Conservation (phyloP, 1,140 invertebrate genomes). For the Bombus haemorrhoidalis region DNA sequence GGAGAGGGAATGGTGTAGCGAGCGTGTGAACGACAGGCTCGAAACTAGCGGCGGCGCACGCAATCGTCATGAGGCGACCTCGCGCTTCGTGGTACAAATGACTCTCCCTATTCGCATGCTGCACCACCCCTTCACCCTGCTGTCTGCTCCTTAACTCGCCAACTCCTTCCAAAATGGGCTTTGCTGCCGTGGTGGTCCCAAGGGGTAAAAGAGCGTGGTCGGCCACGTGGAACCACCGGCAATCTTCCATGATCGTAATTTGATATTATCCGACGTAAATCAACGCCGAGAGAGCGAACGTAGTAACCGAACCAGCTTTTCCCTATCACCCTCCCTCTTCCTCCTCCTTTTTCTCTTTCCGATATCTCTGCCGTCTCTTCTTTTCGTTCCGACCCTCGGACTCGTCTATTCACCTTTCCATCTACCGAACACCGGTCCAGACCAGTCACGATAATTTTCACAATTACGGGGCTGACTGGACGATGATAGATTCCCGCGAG, state of each 20-base stretch:
- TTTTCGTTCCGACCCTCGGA: not conserved
- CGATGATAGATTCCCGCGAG: slow-evolving; percentile 30
- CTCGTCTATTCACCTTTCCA: slow-evolving; percentile 4
- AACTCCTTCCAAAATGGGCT: slow-evolving; percentile 7
- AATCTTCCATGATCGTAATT: slow-evolving; percentile 58
- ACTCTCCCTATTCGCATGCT: slow-evolving; percentile 63
- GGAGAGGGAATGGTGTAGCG: slow-evolving; percentile 26
- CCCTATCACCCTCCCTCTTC: not conserved
- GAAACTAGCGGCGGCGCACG: slow-evolving; percentile 74
- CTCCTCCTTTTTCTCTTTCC: not conserved
- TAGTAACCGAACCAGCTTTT: not conserved
- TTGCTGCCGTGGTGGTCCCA: slow-evolving; percentile 9
- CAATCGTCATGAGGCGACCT: slow-evolving; percentile 76
- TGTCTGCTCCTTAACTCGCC: slow-evolving; percentile 21
- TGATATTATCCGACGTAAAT: slow-evolving; percentile 53
- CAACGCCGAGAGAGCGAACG: slow-evolving; percentile 6
- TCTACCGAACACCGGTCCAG: not conserved
- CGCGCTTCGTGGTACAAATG: slow-evolving; percentile 81
- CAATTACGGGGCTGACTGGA: slow-evolving; percentile 13
- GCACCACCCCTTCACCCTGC: slow-evolving; percentile 25
- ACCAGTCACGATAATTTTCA: slow-evolving; percentile 9
- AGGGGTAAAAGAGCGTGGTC: slow-evolving; percentile 7
- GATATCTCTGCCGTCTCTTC: not conserved
- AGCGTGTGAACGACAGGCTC: slow-evolving; percentile 78
- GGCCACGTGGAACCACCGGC: slow-evolving; percentile 34